Evolutionary conservation across 2,113 vertebrate species (phyloP), one percentile per base, ranked within the genome.

Genomic region (Erpornis zantholeuca): DNA sequence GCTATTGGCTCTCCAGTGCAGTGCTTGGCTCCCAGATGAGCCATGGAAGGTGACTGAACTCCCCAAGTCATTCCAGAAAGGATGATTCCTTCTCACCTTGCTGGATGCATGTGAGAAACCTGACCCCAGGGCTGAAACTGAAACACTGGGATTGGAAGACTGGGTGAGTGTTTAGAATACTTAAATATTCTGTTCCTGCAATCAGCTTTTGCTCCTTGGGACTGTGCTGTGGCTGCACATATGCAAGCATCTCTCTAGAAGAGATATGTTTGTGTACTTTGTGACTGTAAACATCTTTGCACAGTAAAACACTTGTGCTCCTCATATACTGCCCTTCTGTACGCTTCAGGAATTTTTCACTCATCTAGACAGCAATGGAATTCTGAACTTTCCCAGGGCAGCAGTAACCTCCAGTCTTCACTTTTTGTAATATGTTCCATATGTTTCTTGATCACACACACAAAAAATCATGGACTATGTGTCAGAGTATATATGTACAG

Each of bases 341-440:
- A 29, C 66, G 42, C 57, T 86, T 75, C 29, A 77, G 82, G 64
- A 72, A 54, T 88, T 96, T 96, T 97, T 96, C 92, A 95, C 85
- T 97, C 22, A 33, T 95, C 40, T 80, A 86, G 86, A 88, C 85
- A 94, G 72, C 61, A 88, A 25, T 56, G 73, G 27, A 92, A 71
- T 93, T 95, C 93, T 10, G 10, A 92, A 90, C 69, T 89, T 90
- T 95, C 82, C 83, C 88, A 93, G 61, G 88, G 69, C 65, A 94
- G 76, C 82, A 73, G 59, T 85, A 94, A 87, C 52, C 91, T 89
- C 50, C 78, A 92, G 8, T 84, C 65, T 83, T 80, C 50, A 42
- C 23, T 81, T 95, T 88, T 76, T 60, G 47, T 77, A 69, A 83
- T 60, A 88, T 54, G 63, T 95, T 96, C 76, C 92, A 86, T 83